A percentile compares a stretch with the other conserved stretches of the same genome.
phyloP scores from a whole-genome alignment of 2,888 invertebrate species.

The Eupithecia tripunctaria region DNA sequence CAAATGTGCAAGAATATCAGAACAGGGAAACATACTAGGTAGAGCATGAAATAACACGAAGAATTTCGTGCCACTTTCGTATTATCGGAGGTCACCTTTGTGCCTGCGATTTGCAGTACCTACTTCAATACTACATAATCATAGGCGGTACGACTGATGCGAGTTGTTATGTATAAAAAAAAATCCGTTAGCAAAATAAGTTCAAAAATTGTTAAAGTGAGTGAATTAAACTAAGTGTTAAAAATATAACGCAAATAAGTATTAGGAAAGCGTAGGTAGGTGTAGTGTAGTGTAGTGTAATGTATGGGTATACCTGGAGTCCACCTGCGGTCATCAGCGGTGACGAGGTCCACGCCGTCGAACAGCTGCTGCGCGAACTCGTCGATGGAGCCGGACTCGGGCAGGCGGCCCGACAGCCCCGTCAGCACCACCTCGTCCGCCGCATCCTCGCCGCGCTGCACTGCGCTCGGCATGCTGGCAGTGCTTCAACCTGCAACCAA shows the following conservation, averaged over 20 bases:
- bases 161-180: too few species aligned
- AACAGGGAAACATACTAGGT: too few species aligned
- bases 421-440: conserved; percentile 90
- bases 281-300: too few species aligned
- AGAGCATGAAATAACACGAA: too few species aligned
- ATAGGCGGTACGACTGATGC: too few species aligned
- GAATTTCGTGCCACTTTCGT: neutral
- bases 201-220: too few species aligned
- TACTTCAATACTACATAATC: too few species aligned
- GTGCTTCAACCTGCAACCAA: conserved; percentile 21
- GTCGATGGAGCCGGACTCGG: conserved; percentile 95
- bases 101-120: too few species aligned
- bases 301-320: conserved; percentile 81
- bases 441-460: conserved; percentile 65
- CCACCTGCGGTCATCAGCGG: conserved; percentile 96
- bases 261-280: neutral
- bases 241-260: neutral
- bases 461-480: conserved; percentile 68
- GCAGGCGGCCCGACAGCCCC: conserved; percentile 94
- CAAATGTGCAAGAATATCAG: too few species aligned
- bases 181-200: too few species aligned
- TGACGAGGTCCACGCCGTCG: conserved; percentile 96
- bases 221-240: too few species aligned
- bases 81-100: too few species aligned
- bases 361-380: conserved; percentile 97